Base-by-base conservation (phyloP, 2,797 vertebrate species). In the Dendrocincla tyrannina region DNA sequence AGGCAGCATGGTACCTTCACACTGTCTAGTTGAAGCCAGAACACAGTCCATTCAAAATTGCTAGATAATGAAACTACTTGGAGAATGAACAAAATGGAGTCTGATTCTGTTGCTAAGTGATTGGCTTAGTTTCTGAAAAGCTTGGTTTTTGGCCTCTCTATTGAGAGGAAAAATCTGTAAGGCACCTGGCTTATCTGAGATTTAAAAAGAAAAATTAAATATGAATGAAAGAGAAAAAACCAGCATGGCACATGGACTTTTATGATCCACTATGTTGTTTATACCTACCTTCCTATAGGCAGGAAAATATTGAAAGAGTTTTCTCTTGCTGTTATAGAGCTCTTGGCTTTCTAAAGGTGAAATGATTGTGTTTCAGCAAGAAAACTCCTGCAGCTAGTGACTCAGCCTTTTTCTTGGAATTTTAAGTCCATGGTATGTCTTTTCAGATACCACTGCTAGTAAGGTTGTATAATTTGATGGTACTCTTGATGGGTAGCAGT, bases 381-480 rank as follows among this genome's bases (percentile, higher is more conserved):
- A 94, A 81, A 13, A 66, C 47, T 6, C 17, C 39, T 50, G 56
- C 37, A 88, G 52, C 52, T 59, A 64, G 67, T 39, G 30, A 89
- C 24, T 64, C 73, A 82, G 30, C 11, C 3, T 69, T 91, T 91
- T 82, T 62, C 75, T 67, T 68, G 76, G 37, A 85, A 91, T 89
- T 93, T 92, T 17, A 55, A 60, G 27, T 64, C 17, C 33, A 14
- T 74, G 67, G 42, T 82, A 52, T 68, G 23, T 75, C 15, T 78
- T 94, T 94, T 95, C 35, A 70, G 52, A 77, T 63, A 79, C 59
- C 3, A 24, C 52, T 83, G 60, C 27, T 42, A 55, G 63, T 95
- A 95, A 91, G 30, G 17, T 68, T 81, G 15, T 78, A 64, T 68
- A 92, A 95, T 95, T 84, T 88, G 83, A 84, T 95, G 64, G 18